Base-by-base conservation (phyloP, 30 jellyfish, hydroid and myxozoan genomes). In the Hydractinia echinata region DNA sequence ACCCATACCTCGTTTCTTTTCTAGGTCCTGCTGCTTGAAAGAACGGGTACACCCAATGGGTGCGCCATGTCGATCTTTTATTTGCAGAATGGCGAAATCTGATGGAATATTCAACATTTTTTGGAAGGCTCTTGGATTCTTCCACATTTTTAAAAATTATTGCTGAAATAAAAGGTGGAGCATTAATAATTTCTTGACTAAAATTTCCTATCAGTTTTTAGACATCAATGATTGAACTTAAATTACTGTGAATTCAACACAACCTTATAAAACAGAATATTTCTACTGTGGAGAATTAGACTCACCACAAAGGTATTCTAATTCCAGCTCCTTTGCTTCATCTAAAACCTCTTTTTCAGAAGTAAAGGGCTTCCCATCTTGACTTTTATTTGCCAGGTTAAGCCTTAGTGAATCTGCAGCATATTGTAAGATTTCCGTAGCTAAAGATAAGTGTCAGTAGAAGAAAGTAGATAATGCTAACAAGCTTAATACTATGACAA, bases 61-160 rank as follows among this genome's bases (percentile, higher is more conserved):
- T 93, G 67, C 79, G 73, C 99, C 99, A 93, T 5, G 94, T 61
- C 53, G 72, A 60, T 4, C 8, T 54, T 6, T 76, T 72, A 55
- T 94, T 87, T 64, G 83, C 39, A n/a, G 88, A 87, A 72, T 87
- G 99, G 55, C 85, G 83, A 55, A 91, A 86, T 4, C 99, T 87
- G 8, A 93, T 93, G 68, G 79, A 76, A 85, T 93, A 93, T 51
- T 83, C 82, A 54, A 93, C 81, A 30, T 84, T 79, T 77, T 93
- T 93, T 16, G 99, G 96, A 77, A 93, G 67, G 30, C 86, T 19
- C 16, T 83, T 7, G 1, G 72, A 48, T 30, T 68, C 87, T 52
- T 80, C 85, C 16, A 82, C 18, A 76, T 87, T 76, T 64, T 93
- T 93, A 82, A 93, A 93, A 54, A 85, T 83, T 52, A 93, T 52